These are phyloP conservation scores for Plebejus anna DNA, from an alignment of 2,888 invertebrate species.

Conservation along the genomic window DNA sequence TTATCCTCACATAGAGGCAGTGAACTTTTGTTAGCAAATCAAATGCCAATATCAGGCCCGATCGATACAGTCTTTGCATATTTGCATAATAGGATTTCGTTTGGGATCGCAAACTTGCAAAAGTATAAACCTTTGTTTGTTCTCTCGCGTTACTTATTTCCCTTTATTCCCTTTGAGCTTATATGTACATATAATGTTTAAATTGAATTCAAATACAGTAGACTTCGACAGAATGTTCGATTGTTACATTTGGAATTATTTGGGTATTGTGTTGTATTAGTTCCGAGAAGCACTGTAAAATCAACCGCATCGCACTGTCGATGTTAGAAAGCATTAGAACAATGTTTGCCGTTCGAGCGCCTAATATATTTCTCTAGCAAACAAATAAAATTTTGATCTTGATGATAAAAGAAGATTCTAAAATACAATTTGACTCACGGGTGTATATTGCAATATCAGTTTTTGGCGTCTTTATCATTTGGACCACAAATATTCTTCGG, in stretches of 20 bases:
- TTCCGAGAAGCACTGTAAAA: background rate
- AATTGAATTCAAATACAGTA: constrained; percentile 12
- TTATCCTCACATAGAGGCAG: constrained; percentile 60
- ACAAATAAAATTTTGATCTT: too few species aligned
- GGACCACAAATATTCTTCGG: too few species aligned
- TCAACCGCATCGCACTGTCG: background rate
- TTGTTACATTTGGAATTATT: background rate
- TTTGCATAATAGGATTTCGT: constrained; percentile 75
- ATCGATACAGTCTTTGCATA: constrained; percentile 73
- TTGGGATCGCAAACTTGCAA: constrained; percentile 47
- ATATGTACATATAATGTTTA: constrained; percentile 10
- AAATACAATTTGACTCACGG: too few species aligned
- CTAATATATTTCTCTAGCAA: too few species aligned
- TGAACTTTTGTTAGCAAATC: constrained; percentile 71
- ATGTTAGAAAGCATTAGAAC: background rate
- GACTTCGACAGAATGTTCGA: background rate
- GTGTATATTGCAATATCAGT: too few species aligned
- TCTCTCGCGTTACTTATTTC: constrained; percentile 29
- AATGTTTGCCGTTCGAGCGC: too few species aligned
- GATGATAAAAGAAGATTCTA: too few species aligned
- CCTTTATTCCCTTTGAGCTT: constrained; percentile 14
- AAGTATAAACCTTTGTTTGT: constrained; percentile 40
- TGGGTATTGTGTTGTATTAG: background rate
- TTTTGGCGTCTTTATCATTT: too few species aligned
- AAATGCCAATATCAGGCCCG: constrained; percentile 68